These are phyloP conservation scores for Tenualosa thibaudeaui DNA, from an alignment of 2,797 vertebrate species.

Conservation along the genomic window DNA sequence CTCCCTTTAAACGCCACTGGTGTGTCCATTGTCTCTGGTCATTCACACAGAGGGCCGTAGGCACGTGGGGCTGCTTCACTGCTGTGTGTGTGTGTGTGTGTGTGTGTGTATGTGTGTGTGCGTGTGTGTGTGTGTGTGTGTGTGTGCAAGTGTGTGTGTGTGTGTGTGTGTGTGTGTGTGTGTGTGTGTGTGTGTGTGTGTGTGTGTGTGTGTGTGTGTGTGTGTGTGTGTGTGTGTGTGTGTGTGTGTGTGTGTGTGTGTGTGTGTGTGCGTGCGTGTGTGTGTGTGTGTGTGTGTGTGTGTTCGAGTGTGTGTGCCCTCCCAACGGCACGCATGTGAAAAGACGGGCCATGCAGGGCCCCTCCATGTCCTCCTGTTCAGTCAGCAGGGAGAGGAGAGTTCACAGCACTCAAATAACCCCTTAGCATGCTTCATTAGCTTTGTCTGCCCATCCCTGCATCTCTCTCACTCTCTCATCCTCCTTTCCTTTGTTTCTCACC, in stretches of 20 bases:
- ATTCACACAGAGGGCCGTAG: background rate
- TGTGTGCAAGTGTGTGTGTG: too few species aligned
- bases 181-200: too few species aligned
- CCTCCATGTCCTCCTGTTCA: background rate
- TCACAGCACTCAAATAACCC: conserved; percentile 1
- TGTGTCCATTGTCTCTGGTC: background rate
- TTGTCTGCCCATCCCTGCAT: background rate
- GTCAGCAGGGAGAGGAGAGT: background rate
- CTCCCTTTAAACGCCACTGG: background rate
- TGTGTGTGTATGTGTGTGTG: too few species aligned
- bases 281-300: too few species aligned
- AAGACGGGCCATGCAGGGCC: background rate
- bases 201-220: too few species aligned
- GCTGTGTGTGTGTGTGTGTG: too few species aligned
- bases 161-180: too few species aligned
- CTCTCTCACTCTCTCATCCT: background rate
- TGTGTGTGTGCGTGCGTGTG: too few species aligned
- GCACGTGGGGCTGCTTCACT: background rate
- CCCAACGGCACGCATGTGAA: background rate
- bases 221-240: too few species aligned
- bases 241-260: too few species aligned
- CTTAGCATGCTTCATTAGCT: conserved; percentile 9
- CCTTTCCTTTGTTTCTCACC: background rate
- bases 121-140: too few species aligned
- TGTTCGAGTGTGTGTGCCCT: too few species aligned